Base-by-base conservation (phyloP, 2,113 vertebrate species). In the Elephas maximus region DNA sequence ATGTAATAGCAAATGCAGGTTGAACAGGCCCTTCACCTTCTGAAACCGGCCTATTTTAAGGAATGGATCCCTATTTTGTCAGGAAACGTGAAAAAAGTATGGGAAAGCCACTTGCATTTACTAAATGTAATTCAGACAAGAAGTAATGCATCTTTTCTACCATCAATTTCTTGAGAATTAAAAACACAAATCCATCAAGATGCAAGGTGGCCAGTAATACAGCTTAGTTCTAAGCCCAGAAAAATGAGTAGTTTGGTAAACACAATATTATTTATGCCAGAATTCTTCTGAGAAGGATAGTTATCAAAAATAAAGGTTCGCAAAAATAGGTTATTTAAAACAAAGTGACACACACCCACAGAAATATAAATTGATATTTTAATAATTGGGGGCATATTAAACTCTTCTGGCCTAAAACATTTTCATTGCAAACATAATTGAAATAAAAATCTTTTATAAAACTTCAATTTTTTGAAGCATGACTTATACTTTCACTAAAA, bases 261-360 rank as follows among this genome's bases (percentile, higher is more conserved):
- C 26, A 76, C 17, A 84, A 7, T 1, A 44, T 30, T 71, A 8
- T 33, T 87, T 81, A 24, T 48, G 1, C n/a, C 88, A 63, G 0
- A 69, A 60, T 65, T 73, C 12, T 28, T 89, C 17, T 90, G 44
- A 80, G 53, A 83, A 80, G 1, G 30, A 28, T 5, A 67, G 1
- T 81, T 74, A n/a, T 89, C 26, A 91, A 57, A 95, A 91, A 48
- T 65, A 94, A 84, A 91, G 8, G 0, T 77, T 94, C 7, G 63
- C 15, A 63, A 82, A 65, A 1, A 37, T 6, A 62, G 8, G 9
- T 62, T 93, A 60, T 60, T 76, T 88, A n/a, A 97, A 44, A 82
- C 4, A 53, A 67, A 77, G 14, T 51, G 60, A 6, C 15, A 44
- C 20, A 80, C 28, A 77, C 2, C 37, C 1, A 62, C 4, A 62